phyloP scores from a whole-genome alignment of 2,888 invertebrate genomes.

The Cephus pygmeus region DNA sequence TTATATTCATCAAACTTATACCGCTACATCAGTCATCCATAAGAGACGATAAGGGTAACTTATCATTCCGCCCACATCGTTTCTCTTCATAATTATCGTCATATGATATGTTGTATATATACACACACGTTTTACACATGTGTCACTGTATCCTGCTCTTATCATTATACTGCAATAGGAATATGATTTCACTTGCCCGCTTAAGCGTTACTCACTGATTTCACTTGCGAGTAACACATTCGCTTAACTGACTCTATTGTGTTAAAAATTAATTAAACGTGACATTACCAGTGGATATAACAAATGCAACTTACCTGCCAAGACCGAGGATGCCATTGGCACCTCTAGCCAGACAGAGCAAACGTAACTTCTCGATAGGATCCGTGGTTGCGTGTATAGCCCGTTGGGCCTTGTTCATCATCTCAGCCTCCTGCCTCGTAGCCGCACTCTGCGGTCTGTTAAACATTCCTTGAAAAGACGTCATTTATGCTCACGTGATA shows the following conservation, averaged over 20 bases:
- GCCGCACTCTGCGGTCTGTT: slow-evolving; percentile 80
- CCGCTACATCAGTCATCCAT: not conserved
- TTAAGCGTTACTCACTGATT: not conserved
- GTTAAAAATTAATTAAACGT: not conserved
- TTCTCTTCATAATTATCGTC: too few relatives aligned
- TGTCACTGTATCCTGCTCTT: too few relatives aligned
- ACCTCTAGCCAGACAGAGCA: slow-evolving; percentile 86
- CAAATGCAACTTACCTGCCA: slow-evolving; percentile 74
- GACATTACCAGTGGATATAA: not conserved
- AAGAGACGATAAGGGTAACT: not conserved
- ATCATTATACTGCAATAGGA: not conserved
- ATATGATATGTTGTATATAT: too few relatives aligned
- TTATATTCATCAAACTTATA: not conserved
- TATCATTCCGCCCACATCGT: not conserved
- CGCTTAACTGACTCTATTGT: not conserved
- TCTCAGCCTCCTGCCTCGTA: slow-evolving; percentile 80
- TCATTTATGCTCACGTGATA: slow-evolving; percentile 14
- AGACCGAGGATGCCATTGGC: slow-evolving; percentile 89
- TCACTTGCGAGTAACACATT: not conserved
- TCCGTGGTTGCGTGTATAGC: slow-evolving; percentile 78
- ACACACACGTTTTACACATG: too few relatives aligned
- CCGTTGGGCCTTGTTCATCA: slow-evolving; percentile 80
- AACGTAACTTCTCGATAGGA: slow-evolving; percentile 84
- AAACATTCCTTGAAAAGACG: slow-evolving; percentile 67
- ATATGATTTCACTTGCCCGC: not conserved